These are phyloP conservation scores for Pachyuromys duprasi DNA, from an alignment of 2,797 vertebrate species.

Conservation along the genomic window DNA sequence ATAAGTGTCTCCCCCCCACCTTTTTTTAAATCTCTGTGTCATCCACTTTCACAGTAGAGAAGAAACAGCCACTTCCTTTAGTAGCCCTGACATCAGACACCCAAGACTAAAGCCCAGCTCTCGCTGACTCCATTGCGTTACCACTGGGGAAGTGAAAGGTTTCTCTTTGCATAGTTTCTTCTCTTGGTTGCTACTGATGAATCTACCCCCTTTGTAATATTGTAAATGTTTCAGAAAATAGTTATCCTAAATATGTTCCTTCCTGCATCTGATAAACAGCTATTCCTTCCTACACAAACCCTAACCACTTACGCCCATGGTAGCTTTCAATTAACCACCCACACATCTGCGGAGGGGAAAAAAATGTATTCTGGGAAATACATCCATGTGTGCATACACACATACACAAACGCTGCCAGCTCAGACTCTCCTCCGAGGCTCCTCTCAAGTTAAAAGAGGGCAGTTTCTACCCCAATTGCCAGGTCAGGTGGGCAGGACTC, in stretches of 20 bases:
- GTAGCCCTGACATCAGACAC: background rate
- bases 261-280: slow-evolving; percentile 63
- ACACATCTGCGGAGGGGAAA: background rate
- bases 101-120: background rate
- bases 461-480: background rate
- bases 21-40: background rate
- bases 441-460: background rate
- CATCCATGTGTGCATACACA: background rate
- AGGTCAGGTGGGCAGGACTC: background rate
- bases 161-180: slow-evolving; percentile 28
- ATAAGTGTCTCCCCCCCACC: background rate
- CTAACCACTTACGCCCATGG: slow-evolving; percentile 44
- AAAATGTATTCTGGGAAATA: background rate
- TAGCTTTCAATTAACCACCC: slow-evolving; percentile 56
- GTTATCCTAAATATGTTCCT: slow-evolving; percentile 66
- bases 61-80: background rate
- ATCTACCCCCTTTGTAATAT: slow-evolving; percentile 51
- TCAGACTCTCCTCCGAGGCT: background rate
- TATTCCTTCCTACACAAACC: slow-evolving; percentile 46
- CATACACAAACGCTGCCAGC: background rate
- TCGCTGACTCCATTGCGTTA: background rate
- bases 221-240: slow-evolving; percentile 71
- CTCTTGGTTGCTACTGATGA: background rate
- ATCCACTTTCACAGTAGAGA: background rate
- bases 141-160: background rate